These are phyloP conservation scores for Antechinus flavipes DNA, from an alignment of 2,113 vertebrate species.

Conservation along the genomic window DNA sequence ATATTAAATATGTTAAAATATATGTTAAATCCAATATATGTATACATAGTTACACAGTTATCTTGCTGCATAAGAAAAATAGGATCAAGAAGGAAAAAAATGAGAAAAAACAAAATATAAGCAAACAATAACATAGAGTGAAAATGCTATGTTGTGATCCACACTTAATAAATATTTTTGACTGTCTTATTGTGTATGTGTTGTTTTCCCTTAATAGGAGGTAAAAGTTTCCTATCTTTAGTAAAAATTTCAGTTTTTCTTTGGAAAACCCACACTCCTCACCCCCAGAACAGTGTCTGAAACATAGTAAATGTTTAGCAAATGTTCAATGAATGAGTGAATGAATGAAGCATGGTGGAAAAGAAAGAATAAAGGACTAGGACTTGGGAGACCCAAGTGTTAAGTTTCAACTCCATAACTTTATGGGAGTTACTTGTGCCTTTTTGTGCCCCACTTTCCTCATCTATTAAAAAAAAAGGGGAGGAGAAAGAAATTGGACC, in stretches of 20 bases:
- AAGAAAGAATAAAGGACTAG: background rate
- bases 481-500: background rate
- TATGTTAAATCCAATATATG: too few species aligned
- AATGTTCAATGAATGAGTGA: background rate
- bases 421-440: background rate
- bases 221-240: constrained; percentile 22
- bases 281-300: background rate
- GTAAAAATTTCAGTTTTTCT: background rate
- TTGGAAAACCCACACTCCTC: background rate
- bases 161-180: background rate
- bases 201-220: constrained; percentile 2
- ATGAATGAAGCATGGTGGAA: background rate
- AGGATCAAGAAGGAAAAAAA: too few species aligned
- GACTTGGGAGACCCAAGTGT: background rate
- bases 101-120: too few species aligned
- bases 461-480: background rate
- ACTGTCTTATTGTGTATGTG: background rate
- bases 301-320: background rate
- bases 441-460: background rate
- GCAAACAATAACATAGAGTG: too few species aligned
- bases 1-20: too few species aligned
- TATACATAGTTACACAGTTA: too few species aligned
- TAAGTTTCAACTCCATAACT: background rate
- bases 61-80: too few species aligned
- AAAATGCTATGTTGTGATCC: too few species aligned